Base-by-base conservation (phyloP, 23 tunicate genomes). In the Styela clava region DNA sequence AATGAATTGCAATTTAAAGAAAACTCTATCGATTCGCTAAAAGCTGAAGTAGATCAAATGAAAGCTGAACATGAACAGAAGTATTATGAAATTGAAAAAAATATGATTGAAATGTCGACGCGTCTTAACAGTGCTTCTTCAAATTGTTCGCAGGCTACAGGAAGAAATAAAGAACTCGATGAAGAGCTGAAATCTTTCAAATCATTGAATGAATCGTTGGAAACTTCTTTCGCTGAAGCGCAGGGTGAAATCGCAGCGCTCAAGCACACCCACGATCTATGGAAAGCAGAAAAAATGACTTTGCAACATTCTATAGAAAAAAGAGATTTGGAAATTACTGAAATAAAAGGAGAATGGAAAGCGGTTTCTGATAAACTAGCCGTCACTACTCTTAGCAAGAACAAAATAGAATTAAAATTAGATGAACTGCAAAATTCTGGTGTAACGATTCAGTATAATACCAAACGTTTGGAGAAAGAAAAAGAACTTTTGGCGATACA, bases 291-390 rank as follows among this genome's bases (percentile, higher is more conserved):
- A 65, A 83, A 77, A 67, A 74, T 92, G 22, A 24, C 51, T 36
- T 32, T 92, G 78, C 88, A 92, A 79, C 97, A 92, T 79, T 23
- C 74, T 16, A 56, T 92, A 9, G 88, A 92, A 33, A 84, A 80
- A 31, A 61, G 84, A 35, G 97, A 92, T 62, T 31, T 87, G n/a
- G 97, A 92, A 92, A 83, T 86, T 21, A 63, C 84, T 20, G 29
- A 82, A 28, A 69, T 92, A 31, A 92, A 87, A 91, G 97, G 83
- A 33, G 97, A 91, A 65, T 86, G 97, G 97, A 86, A 82, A 32
- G 70, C 73, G 0, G 25, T 91, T n/a, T 91, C 97, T 65, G 90
- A 86, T 18, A 78, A 85, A 22, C 29, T 91, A 78, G 52, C 74
- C 44, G 87, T 69, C 63, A 74, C 85, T 2, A 86, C 84, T 9